Conservation (phyloP, 2,888 invertebrate species). For the Magallana nippona region DNA sequence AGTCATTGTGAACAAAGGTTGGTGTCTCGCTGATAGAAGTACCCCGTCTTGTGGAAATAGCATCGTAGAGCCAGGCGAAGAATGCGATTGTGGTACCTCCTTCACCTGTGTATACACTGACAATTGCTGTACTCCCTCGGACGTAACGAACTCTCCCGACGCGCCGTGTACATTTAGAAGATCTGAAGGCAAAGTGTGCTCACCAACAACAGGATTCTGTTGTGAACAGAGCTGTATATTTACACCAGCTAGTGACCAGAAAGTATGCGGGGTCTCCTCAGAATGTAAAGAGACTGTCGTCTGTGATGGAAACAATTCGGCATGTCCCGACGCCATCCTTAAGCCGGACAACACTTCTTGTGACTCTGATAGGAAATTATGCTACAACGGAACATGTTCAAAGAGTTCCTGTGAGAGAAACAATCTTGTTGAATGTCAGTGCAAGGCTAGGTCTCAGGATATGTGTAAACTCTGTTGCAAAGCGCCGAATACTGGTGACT, state of each 20-base stretch:
- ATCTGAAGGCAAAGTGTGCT: conserved; percentile 63
- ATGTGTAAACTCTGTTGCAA: conserved; percentile 65
- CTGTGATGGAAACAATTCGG: conserved; percentile 61
- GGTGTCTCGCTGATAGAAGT: conserved; percentile 58
- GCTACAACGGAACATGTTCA: conserved; percentile 59
- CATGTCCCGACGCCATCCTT: conserved; percentile 57
- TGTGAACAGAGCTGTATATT: conserved; percentile 62
- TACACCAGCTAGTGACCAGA: conserved; percentile 24
- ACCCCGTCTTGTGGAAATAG: conserved; percentile 69
- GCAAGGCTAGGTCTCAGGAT: conserved; percentile 39
- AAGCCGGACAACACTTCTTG: conserved; percentile 60
- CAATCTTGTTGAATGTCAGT: conserved; percentile 59
- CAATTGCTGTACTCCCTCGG: conserved; percentile 67
- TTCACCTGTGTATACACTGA: conserved; percentile 59
- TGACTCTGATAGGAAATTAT: conserved; percentile 58
- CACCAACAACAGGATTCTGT: conserved; percentile 59
- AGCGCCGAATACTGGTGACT: conserved; percentile 42
- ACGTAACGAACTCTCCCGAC: conserved; percentile 56
- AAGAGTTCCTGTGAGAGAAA: conserved; percentile 58
- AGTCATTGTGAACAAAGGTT: conserved; percentile 68
- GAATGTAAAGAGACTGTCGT: conserved; percentile 59
- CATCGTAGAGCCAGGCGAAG: conserved; percentile 67
- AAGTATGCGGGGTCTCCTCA: conserved; percentile 57
- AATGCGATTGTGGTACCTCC: conserved; percentile 70
- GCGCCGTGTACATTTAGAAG: conserved; percentile 63